These are phyloP conservation scores for Drymodes brunneopygia DNA, from an alignment of 2,113 vertebrate genomes.

Conservation along the genomic window DNA sequence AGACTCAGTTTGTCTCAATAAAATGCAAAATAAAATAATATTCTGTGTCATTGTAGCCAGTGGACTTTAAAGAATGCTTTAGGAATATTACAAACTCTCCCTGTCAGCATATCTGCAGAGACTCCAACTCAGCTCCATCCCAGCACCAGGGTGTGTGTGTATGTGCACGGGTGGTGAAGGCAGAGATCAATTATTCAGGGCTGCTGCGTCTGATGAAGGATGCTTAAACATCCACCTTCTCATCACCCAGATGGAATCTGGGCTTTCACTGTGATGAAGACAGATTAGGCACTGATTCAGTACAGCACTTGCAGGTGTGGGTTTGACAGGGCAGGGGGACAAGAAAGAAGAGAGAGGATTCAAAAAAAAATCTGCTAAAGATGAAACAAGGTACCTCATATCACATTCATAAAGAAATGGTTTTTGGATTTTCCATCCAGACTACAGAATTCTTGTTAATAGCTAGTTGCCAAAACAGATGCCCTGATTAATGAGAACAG, in stretches of 20 bases:
- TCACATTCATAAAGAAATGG: background rate
- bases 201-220: background rate
- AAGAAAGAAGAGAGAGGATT: background rate
- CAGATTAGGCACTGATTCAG: background rate
- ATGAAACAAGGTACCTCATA: background rate
- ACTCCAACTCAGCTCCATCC: background rate
- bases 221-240: background rate
- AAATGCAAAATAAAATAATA: background rate
- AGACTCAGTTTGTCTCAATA: background rate
- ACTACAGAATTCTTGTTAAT: conserved; percentile 12
- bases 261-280: background rate
- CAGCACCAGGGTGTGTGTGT: background rate
- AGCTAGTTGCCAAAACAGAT: conserved; percentile 37
- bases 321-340: background rate
- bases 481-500: conserved; percentile 54
- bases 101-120: background rate
- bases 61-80: background rate
- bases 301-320: background rate
- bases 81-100: background rate
- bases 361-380: background rate
- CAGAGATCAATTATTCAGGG: background rate
- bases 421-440: background rate
- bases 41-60: background rate
- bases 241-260: background rate
- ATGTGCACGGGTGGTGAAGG: background rate